Evolutionary conservation across 2,888 invertebrate species (phyloP).

Genomic region (Epistrophe grossulariae): DNA sequence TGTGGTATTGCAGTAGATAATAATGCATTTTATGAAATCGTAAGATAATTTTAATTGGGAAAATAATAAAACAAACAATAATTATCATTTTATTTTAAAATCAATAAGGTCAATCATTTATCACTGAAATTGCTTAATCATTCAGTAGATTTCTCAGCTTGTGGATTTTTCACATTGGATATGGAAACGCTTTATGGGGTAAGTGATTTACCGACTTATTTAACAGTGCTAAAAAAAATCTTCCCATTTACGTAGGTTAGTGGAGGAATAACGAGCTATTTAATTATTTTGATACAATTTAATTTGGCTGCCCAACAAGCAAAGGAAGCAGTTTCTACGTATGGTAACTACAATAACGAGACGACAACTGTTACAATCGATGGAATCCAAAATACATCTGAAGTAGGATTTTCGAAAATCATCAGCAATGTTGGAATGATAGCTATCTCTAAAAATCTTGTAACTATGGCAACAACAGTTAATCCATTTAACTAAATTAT

Average conservation of each 20-base stretch:
- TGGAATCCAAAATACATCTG: constrained; percentile 33
- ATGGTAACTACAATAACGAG: constrained; percentile 77
- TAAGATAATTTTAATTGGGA: constrained; percentile 69
- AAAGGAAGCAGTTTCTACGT: constrained; percentile 78
- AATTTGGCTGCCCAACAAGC: constrained; percentile 83
- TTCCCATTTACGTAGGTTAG: constrained; percentile 77
- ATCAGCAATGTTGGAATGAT: constrained; percentile 1
- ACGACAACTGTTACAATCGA: constrained; percentile 73
- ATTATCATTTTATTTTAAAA: neutral
- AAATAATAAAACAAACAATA: neutral
- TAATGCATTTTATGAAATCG: constrained; percentile 83
- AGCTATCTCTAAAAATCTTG: neutral
- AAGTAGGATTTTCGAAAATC: neutral
- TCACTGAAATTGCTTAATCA: constrained; percentile 83
- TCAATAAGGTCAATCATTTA: constrained; percentile 81
- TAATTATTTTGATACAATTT: constrained; percentile 84
- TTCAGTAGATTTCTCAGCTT: constrained; percentile 83
- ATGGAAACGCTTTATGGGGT: constrained; percentile 84
- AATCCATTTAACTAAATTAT: constrained; percentile 25
- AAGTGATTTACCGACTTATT: constrained; percentile 38
- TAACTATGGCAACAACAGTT: constrained; percentile 42
- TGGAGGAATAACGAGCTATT: constrained; percentile 83
- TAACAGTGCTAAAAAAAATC: neutral
- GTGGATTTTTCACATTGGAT: constrained; percentile 83
- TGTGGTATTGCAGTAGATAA: constrained; percentile 83